A percentile compares a stretch with the other conserved stretches of the same genome.
phyloP scores from a whole-genome alignment of 2,888 invertebrate species.

The Ochropacha duplaris region DNA sequence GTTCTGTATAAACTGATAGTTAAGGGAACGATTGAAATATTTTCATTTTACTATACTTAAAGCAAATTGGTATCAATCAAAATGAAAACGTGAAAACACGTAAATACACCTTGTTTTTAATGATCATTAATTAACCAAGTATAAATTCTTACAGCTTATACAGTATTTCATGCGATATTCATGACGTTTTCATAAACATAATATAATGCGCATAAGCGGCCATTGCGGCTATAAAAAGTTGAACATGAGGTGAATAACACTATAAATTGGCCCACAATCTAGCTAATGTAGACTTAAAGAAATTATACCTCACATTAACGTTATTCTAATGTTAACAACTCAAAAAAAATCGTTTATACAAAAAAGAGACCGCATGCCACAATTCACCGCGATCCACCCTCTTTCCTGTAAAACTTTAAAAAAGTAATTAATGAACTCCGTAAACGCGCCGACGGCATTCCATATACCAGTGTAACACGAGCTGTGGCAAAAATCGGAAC shows the following conservation, averaged over 20 bases:
- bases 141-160: no score
- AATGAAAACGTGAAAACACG: no score
- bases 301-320: not conserved
- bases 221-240: not conserved
- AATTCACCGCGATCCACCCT: conserved; percentile 30
- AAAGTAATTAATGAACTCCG: conserved; percentile 69
- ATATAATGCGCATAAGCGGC: not conserved
- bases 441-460: conserved; percentile 36
- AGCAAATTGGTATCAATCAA: no score
- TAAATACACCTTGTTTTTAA: no score
- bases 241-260: not conserved
- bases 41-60: no score
- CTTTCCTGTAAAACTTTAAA: conserved; percentile 56
- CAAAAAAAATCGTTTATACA: not conserved
- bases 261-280: not conserved
- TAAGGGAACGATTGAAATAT: no score
- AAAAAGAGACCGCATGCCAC: conserved; percentile 25
- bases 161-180: not conserved
- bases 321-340: conserved; percentile 1
- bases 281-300: conserved; percentile 1
- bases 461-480: conserved; percentile 36
- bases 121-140: no score
- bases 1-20: not conserved
- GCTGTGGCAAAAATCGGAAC: conserved; percentile 24
- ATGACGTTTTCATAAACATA: not conserved